Evolutionary conservation across 1,140 invertebrate species (phyloP).

Genomic region (Hormaphis cornu): DNA sequence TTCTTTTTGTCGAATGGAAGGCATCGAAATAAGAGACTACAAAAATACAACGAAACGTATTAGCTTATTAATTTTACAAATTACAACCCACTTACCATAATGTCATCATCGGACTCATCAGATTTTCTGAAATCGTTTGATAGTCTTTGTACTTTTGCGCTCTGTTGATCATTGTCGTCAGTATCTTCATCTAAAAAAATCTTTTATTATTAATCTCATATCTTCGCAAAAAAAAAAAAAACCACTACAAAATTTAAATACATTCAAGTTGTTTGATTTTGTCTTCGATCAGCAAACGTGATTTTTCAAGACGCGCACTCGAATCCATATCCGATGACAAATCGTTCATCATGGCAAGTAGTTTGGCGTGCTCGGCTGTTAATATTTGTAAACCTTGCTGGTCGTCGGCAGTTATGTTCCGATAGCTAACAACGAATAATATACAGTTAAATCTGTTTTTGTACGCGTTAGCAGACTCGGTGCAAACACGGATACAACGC

Average conservation of each 20-base stretch:
- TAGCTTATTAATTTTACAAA: background rate
- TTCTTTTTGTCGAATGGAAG: slow-evolving; percentile 88
- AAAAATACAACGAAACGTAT: slow-evolving; percentile 38
- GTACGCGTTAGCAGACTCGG: background rate
- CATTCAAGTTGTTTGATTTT: slow-evolving; percentile 21
- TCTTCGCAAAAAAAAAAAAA: background rate
- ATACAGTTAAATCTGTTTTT: background rate
- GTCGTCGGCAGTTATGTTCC: slow-evolving; percentile 52
- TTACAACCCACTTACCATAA: slow-evolving; percentile 53
- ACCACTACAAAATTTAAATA: background rate
- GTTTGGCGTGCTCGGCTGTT: slow-evolving; percentile 59
- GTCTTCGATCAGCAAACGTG: slow-evolving; percentile 3
- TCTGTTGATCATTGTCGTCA: slow-evolving; percentile 42
- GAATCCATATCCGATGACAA: slow-evolving; percentile 35
- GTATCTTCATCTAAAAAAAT: slow-evolving; percentile 32
- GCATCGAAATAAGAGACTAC: slow-evolving; percentile 80
- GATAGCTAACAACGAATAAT: slow-evolving; percentile 45
- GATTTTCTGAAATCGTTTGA: slow-evolving; percentile 33
- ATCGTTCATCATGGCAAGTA: slow-evolving; percentile 58
- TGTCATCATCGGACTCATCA: slow-evolving; percentile 52
- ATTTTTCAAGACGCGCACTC: background rate
- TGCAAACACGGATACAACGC: slow-evolving; percentile 17
- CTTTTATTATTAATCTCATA: background rate
- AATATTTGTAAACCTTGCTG: slow-evolving; percentile 53
- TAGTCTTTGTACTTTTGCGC: slow-evolving; percentile 42